Conservation (phyloP, 2,888 invertebrate genomes). For the Colostygia pectinataria region DNA sequence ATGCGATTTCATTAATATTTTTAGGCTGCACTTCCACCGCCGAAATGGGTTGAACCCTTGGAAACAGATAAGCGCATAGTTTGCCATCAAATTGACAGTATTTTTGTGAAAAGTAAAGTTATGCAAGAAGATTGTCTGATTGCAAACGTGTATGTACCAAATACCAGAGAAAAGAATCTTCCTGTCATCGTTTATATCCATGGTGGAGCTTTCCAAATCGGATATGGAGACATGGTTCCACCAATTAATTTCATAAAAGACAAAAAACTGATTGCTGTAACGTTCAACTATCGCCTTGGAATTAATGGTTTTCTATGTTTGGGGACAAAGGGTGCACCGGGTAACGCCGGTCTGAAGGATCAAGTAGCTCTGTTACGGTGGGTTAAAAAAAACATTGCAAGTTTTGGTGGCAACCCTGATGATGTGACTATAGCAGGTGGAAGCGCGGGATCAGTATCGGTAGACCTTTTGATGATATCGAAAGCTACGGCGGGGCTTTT, state of each 20-base stretch:
- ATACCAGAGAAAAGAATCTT: conserved; percentile 43
- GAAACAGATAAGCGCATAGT: conserved; percentile 42
- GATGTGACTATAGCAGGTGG: conserved; percentile 53
- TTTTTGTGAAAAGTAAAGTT: conserved; percentile 3
- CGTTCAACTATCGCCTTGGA: conserved; percentile 52
- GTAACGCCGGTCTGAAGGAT: conserved; percentile 61
- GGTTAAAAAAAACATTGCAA: conserved; percentile 54
- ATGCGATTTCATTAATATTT: neutral
- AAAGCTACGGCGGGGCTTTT: conserved; percentile 47
- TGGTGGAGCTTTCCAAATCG: conserved; percentile 46
- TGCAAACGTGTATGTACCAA: conserved; percentile 62
- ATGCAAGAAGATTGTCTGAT: conserved; percentile 58
- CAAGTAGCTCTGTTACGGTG: conserved; percentile 53
- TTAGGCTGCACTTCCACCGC: conserved; percentile 48
- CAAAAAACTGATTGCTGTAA: conserved; percentile 43
- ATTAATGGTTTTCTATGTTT: conserved; percentile 50
- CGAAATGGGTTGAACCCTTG: conserved; percentile 39
- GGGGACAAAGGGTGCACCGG: conserved; percentile 49
- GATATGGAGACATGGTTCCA: conserved; percentile 34
- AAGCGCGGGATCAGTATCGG: conserved; percentile 50
- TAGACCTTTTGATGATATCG: conserved; percentile 51
- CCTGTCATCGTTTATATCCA: conserved; percentile 49
- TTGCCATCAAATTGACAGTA: conserved; percentile 36
- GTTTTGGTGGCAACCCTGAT: conserved; percentile 54
- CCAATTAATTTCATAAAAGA: conserved; percentile 35